These are phyloP conservation scores for Ophioninae sp. DNA, from an alignment of 2,888 invertebrate species.

Conservation along the genomic window DNA sequence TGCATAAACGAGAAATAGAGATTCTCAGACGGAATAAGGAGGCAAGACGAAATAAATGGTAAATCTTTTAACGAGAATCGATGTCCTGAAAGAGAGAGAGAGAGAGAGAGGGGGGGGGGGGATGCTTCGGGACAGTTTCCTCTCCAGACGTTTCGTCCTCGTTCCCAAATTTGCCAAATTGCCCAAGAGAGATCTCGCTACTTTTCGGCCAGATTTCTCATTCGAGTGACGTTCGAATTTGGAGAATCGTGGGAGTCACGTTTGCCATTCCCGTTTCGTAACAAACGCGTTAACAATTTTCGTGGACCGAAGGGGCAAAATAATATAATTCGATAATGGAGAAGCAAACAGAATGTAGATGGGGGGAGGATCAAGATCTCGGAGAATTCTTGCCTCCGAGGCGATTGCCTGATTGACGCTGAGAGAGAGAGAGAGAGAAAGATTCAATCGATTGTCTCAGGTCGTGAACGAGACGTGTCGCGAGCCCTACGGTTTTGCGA, in stretches of 20 bases:
- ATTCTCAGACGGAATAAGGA: slow-evolving; percentile 55
- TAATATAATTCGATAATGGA: background rate
- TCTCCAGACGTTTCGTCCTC: slow-evolving; percentile 26
- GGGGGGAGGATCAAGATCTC: background rate
- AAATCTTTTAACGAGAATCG: slow-evolving; percentile 23
- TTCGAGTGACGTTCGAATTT: too few relatives aligned
- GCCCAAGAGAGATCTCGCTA: background rate
- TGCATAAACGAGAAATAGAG: slow-evolving; percentile 59
- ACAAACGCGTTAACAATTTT: background rate
- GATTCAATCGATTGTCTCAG: slow-evolving; percentile 54
- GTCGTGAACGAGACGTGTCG: slow-evolving; percentile 42
- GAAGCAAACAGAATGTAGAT: background rate
- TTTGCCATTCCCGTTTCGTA: background rate
- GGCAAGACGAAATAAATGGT: slow-evolving; percentile 44
- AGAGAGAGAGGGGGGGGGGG: background rate
- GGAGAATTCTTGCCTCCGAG: slow-evolving; percentile 3
- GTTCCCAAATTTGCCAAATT: slow-evolving; percentile 10
- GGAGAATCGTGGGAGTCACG: too few relatives aligned
- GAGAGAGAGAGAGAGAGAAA: slow-evolving; percentile 14
- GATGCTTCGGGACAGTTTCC: background rate
- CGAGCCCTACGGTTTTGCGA: slow-evolving; percentile 5
- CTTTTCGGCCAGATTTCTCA: background rate
- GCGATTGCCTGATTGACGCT: slow-evolving; percentile 15
- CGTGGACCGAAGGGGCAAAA: background rate
- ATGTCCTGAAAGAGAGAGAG: slow-evolving; percentile 7